These are phyloP conservation scores for Alviniconcha strummeri DNA, from an alignment of 2,888 invertebrate genomes.

Conservation along the genomic window DNA sequence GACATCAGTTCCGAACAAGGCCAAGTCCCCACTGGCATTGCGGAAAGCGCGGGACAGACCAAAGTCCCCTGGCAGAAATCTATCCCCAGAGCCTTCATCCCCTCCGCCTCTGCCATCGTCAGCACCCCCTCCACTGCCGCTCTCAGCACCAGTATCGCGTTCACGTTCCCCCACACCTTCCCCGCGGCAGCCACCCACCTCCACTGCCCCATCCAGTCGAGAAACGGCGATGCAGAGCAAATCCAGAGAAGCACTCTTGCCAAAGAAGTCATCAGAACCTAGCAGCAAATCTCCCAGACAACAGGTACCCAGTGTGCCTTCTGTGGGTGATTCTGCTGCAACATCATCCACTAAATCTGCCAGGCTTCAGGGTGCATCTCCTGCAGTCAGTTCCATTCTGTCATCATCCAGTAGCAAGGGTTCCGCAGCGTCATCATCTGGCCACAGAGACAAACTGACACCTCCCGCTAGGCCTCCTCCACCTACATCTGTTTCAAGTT, in stretches of 20 bases:
- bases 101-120: slow-evolving; percentile 51
- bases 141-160: slow-evolving; percentile 33
- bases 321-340: no score
- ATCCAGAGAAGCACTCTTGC: background rate
- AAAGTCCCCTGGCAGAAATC: slow-evolving; percentile 21
- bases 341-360: no score
- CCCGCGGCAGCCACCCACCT: background rate
- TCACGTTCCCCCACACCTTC: background rate
- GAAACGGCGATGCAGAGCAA: background rate
- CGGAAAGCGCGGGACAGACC: slow-evolving; percentile 7
- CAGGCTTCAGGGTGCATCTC: no score
- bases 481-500: no score
- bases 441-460: no score
- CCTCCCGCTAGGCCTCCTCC: no score
- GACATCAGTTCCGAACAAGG: background rate
- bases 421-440: no score
- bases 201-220: background rate
- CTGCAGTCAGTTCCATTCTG: no score
- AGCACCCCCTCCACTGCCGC: slow-evolving; percentile 45
- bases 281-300: no score
- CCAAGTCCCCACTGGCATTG: slow-evolving; percentile 11
- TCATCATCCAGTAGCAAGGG: no score
- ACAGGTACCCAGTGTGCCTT: no score
- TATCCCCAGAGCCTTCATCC: slow-evolving; percentile 31
- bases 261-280: background rate